Conservation (phyloP, 2,888 invertebrate species). For the Eucriotettix oculatus region DNA sequence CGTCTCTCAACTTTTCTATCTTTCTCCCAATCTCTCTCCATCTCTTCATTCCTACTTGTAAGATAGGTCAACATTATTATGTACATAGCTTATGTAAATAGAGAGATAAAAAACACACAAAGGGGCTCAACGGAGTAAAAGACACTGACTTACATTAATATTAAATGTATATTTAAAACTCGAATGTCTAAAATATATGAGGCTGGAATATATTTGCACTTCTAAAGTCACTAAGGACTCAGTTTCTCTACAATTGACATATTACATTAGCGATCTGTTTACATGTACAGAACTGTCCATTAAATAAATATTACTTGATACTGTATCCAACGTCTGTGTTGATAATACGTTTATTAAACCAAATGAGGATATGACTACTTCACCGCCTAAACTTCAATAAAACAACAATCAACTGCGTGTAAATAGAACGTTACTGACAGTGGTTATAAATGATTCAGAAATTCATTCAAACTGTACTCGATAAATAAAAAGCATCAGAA, state of each 20-base stretch:
- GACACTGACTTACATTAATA: neutral
- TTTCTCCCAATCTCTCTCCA: neutral
- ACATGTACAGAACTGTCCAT: no score
- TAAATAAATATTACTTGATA: no score
- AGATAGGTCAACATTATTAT: neutral
- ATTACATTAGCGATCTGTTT: no score
- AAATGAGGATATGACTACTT: no score
- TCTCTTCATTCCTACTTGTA: neutral
- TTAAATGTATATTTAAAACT: neutral
- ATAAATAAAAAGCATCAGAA: no score
- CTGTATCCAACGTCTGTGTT: no score
- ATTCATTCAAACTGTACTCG: no score
- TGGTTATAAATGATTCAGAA: no score
- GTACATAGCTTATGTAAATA: constrained; percentile 2
- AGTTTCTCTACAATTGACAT: neutral
- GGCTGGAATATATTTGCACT: neutral
- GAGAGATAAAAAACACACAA: neutral
- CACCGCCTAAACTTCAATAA: no score
- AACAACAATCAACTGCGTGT: no score
- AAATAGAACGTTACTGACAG: no score
- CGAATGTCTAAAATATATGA: neutral
- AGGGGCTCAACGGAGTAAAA: neutral
- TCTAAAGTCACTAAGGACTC: neutral
- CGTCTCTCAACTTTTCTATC: neutral
- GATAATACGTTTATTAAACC: no score